phyloP scores from a whole-genome alignment of 2,888 invertebrate species.

The Yponomeuta sedellus region DNA sequence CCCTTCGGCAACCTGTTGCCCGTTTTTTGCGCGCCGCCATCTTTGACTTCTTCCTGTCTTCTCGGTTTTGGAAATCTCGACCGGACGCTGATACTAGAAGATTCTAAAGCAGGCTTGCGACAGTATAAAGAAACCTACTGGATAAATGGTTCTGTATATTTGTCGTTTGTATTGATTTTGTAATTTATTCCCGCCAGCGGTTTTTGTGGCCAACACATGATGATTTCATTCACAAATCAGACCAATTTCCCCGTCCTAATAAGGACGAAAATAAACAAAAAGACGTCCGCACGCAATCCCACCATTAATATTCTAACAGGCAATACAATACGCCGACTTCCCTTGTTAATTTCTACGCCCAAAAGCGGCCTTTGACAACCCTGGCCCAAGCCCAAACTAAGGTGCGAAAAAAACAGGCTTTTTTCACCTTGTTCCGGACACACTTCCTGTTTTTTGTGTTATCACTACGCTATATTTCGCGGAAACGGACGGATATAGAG shows the following conservation, averaged over 20 bases:
- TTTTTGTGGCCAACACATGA: constrained; percentile 25
- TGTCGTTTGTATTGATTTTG: not conserved
- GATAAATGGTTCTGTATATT: too few species aligned
- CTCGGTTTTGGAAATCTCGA: not conserved
- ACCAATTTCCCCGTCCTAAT: not conserved
- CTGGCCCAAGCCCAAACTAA: constrained; percentile 32
- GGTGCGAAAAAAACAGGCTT: constrained; percentile 48
- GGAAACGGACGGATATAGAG: constrained; percentile 67
- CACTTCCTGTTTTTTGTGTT: constrained; percentile 69
- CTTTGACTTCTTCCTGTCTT: not conserved
- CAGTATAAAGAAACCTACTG: too few species aligned
- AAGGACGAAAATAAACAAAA: constrained; percentile 2
- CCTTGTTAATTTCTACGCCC: constrained; percentile 8
- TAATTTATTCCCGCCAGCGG: not conserved
- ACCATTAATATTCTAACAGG: not conserved
- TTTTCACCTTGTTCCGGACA: constrained; percentile 70
- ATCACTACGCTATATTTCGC: constrained; percentile 60
- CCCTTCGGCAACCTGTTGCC: constrained; percentile 68
- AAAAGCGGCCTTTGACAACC: constrained; percentile 31
- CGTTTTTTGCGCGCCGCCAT: constrained; percentile 29
- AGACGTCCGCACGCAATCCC: constrained; percentile 1
- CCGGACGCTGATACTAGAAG: not conserved
- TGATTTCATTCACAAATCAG: constrained; percentile 47
- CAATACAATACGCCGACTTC: constrained; percentile 2
- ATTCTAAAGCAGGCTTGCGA: too few species aligned